Conservation (phyloP, 1,140 invertebrate species). For the Aradophagus sp. region DNA sequence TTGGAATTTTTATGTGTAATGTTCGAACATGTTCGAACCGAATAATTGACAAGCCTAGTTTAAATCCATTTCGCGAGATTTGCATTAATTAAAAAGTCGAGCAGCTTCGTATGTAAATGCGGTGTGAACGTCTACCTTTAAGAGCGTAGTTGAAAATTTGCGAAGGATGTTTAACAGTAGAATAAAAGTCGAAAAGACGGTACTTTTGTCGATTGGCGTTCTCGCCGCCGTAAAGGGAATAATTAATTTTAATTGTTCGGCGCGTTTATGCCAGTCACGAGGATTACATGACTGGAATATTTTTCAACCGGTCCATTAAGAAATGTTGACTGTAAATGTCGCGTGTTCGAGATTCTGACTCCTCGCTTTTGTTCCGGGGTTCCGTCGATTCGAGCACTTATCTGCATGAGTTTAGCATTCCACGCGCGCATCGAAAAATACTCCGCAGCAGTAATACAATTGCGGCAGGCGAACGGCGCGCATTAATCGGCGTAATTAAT, state of each 20-base stretch:
- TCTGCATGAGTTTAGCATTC: constrained; percentile 27
- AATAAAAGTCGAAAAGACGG: constrained; percentile 20
- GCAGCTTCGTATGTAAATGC: no score
- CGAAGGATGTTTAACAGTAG: no score
- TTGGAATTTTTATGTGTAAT: no score
- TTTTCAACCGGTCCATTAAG: constrained; percentile 64
- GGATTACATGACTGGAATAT: constrained; percentile 66
- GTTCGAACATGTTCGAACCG: no score
- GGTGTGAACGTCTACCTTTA: no score
- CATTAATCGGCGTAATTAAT: constrained; percentile 26
- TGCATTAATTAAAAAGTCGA: no score
- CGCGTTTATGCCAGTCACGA: constrained; percentile 59
- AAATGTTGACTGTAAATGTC: constrained; percentile 62
- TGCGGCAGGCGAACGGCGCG: background rate
- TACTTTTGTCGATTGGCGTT: constrained; percentile 47
- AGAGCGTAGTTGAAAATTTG: no score
- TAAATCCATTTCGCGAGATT: no score
- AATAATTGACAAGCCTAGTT: no score
- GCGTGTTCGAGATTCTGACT: constrained; percentile 51
- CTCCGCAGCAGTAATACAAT: constrained; percentile 18
- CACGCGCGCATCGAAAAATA: constrained; percentile 30
- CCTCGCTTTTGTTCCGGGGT: constrained; percentile 52
- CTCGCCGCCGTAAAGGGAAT: constrained; percentile 49
- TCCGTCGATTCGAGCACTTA: constrained; percentile 61
- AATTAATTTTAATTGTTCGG: constrained; percentile 71